These are phyloP conservation scores for Sesamia nonagrioides DNA, from an alignment of 1,140 invertebrate genomes.

Conservation along the genomic window DNA sequence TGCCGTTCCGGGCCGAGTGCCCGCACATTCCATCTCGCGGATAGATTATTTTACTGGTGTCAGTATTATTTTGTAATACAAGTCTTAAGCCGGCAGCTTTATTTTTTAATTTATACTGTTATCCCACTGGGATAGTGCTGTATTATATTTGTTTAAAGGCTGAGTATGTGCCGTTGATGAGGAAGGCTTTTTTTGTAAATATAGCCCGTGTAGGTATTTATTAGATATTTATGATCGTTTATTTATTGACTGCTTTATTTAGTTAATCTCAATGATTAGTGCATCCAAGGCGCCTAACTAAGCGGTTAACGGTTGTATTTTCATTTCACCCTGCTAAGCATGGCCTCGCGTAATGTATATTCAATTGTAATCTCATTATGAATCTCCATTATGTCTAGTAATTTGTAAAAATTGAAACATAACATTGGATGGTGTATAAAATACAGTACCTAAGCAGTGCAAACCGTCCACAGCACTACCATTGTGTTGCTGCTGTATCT, in stretches of 20 bases:
- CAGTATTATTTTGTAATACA: slow-evolving; percentile 87
- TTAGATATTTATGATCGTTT: slow-evolving; percentile 87
- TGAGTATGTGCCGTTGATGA: slow-evolving; percentile 78
- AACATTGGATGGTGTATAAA: slow-evolving; percentile 85
- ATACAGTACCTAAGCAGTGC: slow-evolving; percentile 58
- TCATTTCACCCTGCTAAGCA: slow-evolving; percentile 83
- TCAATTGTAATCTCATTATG: slow-evolving; percentile 84
- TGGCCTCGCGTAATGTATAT: slow-evolving; percentile 80
- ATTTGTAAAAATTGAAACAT: slow-evolving; percentile 79
- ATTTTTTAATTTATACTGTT: slow-evolving; percentile 87
- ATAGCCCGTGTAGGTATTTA: slow-evolving; percentile 87
- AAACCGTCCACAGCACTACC: slow-evolving; percentile 50
- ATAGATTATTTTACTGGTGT: slow-evolving; percentile 84
- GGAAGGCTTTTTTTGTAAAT: slow-evolving; percentile 84
- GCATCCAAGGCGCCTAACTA: slow-evolving; percentile 76
- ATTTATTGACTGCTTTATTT: slow-evolving; percentile 88
- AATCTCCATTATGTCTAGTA: slow-evolving; percentile 75
- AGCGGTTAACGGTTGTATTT: slow-evolving; percentile 80
- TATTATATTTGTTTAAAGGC: slow-evolving; percentile 86
- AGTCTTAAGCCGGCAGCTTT: slow-evolving; percentile 86
- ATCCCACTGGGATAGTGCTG: slow-evolving; percentile 84
- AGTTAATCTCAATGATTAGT: slow-evolving; percentile 76
- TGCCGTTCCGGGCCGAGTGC: slow-evolving; percentile 66
- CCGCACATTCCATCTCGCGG: slow-evolving; percentile 83
- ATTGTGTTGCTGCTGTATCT: slow-evolving; percentile 44